Evolutionary conservation across 2,113 vertebrate species (phyloP).

Genomic region (Dromiciops gliroides): DNA sequence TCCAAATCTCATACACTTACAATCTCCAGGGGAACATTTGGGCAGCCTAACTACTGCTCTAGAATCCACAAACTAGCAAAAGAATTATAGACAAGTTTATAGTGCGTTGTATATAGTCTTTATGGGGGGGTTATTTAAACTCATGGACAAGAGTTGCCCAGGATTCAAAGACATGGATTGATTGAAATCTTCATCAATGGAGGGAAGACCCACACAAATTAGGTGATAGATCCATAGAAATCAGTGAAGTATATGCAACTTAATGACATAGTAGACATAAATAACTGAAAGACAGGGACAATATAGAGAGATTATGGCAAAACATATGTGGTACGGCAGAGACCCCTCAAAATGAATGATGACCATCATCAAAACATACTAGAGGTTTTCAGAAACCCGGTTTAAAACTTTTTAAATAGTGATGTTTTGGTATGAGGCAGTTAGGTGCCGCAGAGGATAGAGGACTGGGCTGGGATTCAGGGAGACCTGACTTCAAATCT

Average conservation of each 20-base stretch:
- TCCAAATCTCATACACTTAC: neutral
- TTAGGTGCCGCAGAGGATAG: neutral
- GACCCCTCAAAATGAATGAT: conserved; percentile 3
- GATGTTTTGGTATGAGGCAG: neutral
- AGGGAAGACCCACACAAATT: neutral
- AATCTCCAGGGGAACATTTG: neutral
- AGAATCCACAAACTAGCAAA: neutral
- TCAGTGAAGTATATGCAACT: neutral
- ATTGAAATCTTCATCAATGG: neutral
- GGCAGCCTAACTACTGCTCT: neutral
- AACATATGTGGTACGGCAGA: neutral
- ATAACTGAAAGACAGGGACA: neutral
- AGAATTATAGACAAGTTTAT: neutral
- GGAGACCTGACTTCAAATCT: conserved; percentile 30
- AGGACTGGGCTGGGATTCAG: neutral
- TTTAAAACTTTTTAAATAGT: conserved; percentile 18
- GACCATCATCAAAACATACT: neutral
- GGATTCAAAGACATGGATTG: neutral
- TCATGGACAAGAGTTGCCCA: neutral
- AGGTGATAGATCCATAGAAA: neutral
- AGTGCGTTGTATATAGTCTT: neutral
- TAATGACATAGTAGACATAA: neutral
- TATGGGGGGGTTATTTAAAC: neutral
- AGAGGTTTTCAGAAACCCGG: conserved; percentile 3
- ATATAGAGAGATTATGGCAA: neutral